Evolutionary conservation across 2,113 vertebrate species (phyloP).

Genomic region (Psittacus erithacus): DNA sequence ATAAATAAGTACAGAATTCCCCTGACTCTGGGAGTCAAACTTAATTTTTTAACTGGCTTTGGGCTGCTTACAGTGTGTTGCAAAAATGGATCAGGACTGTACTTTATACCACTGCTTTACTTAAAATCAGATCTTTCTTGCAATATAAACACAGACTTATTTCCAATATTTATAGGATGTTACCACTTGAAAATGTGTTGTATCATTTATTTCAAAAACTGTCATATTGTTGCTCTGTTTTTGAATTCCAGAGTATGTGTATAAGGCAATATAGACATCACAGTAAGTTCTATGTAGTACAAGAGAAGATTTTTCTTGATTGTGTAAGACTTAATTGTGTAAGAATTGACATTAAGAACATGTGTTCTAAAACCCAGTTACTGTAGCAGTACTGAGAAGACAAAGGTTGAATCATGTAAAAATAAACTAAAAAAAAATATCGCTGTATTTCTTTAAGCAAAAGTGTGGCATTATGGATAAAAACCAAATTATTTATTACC

Average conservation of each 20-base stretch:
- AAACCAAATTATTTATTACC: background rate
- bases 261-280: background rate
- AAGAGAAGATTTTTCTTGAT: background rate
- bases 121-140: background rate
- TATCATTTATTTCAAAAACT: background rate
- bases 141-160: background rate
- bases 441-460: background rate
- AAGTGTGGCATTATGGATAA: background rate
- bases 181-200: background rate
- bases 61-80: background rate
- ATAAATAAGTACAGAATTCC: conserved; percentile 13
- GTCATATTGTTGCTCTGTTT: background rate
- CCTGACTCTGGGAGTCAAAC: background rate
- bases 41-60: background rate
- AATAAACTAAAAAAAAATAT: background rate
- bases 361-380: background rate
- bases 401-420: background rate
- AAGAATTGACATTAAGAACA: too few relatives aligned
- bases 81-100: background rate
- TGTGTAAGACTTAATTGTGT: background rate
- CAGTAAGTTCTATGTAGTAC: background rate
- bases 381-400: background rate
- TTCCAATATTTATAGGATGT: background rate
- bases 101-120: background rate
- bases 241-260: background rate